phyloP scores from a whole-genome alignment of 2,797 vertebrate genomes.

The Salarias fasciatus region DNA sequence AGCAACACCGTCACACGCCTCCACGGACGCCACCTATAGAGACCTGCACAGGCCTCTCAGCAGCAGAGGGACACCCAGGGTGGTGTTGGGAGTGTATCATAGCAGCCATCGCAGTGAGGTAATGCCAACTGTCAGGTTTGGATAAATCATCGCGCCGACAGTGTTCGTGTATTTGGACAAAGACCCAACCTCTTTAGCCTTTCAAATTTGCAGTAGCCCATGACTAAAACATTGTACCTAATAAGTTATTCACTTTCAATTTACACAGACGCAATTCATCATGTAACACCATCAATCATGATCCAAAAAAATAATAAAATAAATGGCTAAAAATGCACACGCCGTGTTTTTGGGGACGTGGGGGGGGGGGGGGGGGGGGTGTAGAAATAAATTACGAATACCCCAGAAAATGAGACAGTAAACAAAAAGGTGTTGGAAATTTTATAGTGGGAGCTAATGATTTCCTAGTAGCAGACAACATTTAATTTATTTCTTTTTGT shows the following conservation, averaged over 20 bases:
- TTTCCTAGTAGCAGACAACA: not conserved
- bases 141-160: conserved; percentile 46
- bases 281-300: conserved; percentile 28
- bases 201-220: conserved; percentile 34
- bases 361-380: no score
- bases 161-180: conserved; percentile 18
- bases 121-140: conserved; percentile 30
- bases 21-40: conserved; percentile 39
- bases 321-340: conserved; percentile 4
- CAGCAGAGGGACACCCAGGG: conserved; percentile 1
- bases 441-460: no score
- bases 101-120: conserved; percentile 17
- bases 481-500: conserved; percentile 1
- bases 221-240: conserved; percentile 36
- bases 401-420: conserved; percentile 9
- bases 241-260: conserved; percentile 48
- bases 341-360: not conserved
- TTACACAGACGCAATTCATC: conserved; percentile 41
- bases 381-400: conserved; percentile 3
- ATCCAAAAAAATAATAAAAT: conserved; percentile 1
- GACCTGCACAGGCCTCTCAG: conserved; percentile 24
- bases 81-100: conserved; percentile 2
- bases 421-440: not conserved
- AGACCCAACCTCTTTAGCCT: conserved; percentile 5
- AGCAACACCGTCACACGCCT: conserved; percentile 39